phyloP scores from a whole-genome alignment of 2,888 invertebrate genomes.

The Erebia aethiops region DNA sequence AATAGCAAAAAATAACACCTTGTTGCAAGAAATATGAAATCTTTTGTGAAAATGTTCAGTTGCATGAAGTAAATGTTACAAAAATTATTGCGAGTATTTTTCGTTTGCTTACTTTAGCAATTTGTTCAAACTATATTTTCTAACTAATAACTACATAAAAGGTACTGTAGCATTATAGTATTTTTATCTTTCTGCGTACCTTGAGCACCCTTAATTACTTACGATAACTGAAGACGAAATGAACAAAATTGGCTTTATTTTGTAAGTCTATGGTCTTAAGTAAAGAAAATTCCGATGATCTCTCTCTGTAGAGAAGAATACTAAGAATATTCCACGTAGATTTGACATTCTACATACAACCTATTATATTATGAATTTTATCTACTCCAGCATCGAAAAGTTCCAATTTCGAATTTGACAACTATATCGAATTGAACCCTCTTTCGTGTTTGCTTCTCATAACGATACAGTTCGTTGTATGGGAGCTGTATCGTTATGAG shows the following conservation, averaged over 20 bases:
- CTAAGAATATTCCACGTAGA: constrained; percentile 10
- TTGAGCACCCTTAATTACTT: no score
- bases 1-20: not conserved
- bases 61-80: not conserved
- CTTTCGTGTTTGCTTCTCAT: no score
- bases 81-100: not conserved
- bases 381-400: no score
- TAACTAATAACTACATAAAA: no score
- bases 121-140: not conserved
- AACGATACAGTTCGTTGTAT: no score
- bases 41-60: not conserved
- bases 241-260: not conserved
- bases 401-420: no score
- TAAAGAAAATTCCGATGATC: constrained; percentile 4
- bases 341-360: not conserved
- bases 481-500: no score
- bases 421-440: no score
- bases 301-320: not conserved
- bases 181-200: not conserved
- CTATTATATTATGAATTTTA: not conserved
- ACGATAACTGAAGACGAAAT: not conserved
- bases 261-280: not conserved
- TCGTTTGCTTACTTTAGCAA: not conserved
- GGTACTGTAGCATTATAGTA: not conserved
- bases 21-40: not conserved